Conservation (phyloP, 2,113 vertebrate genomes). For the Sardina pilchardus region DNA sequence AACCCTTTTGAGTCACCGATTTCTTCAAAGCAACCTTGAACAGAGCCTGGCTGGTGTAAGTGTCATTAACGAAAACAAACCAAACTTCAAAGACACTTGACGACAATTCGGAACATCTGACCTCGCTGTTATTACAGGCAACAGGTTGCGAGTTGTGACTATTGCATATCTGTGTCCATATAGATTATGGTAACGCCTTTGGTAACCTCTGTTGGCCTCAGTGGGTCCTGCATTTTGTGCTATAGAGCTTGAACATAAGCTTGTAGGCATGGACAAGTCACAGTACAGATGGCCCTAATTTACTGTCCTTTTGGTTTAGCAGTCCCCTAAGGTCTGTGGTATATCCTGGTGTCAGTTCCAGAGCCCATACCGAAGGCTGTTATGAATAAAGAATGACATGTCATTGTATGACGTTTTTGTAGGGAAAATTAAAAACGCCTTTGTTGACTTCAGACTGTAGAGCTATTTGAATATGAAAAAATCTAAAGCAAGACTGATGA, state of each 20-base stretch:
- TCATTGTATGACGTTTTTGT: background rate
- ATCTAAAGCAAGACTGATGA: background rate
- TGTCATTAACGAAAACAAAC: background rate
- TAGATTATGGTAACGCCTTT: background rate
- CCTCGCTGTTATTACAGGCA: background rate
- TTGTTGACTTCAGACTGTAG: background rate
- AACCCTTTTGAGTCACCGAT: background rate
- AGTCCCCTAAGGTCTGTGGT: slow-evolving; percentile 2
- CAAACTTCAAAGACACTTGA: background rate
- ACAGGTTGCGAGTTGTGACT: background rate
- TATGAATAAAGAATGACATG: background rate
- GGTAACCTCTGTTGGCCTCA: background rate
- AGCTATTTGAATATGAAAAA: background rate
- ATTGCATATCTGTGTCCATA: background rate
- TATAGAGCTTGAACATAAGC: background rate
- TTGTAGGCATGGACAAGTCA: background rate
- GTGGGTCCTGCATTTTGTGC: background rate
- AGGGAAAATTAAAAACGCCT: background rate
- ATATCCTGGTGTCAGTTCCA: background rate
- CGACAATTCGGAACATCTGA: background rate
- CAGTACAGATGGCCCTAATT: slow-evolving; percentile 9
- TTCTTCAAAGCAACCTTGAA: background rate
- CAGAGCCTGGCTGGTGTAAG: background rate
- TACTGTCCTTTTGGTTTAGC: background rate
- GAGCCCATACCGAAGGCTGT: background rate